Percentiles rank a stretch among this genome's conserved stretches.
Evolutionary conservation across 1,140 invertebrate species (phyloP).

Genomic region (Brachystomella parvula): DNA sequence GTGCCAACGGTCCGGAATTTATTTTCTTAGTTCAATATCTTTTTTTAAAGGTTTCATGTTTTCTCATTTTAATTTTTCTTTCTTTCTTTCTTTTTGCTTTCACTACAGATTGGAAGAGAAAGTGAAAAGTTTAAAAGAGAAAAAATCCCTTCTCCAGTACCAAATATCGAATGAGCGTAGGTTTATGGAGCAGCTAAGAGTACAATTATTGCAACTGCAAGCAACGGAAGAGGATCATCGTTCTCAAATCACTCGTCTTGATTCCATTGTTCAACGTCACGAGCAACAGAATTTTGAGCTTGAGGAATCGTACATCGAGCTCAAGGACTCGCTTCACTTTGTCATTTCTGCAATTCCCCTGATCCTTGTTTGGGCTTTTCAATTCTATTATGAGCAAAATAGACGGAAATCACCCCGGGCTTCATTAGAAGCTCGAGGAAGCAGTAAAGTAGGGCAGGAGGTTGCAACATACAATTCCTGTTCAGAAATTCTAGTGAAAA

Average conservation of each 20-base stretch:
- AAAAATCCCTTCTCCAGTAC: slow-evolving; percentile 34
- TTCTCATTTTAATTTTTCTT: slow-evolving; percentile 1
- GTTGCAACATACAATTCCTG: too few relatives aligned
- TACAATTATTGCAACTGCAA: slow-evolving; percentile 28
- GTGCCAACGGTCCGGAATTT: slow-evolving; percentile 50
- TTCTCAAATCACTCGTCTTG: slow-evolving; percentile 37
- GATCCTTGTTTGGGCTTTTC: slow-evolving; percentile 52
- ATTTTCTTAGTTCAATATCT: neutral
- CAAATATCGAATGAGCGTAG: slow-evolving; percentile 27
- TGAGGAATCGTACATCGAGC: slow-evolving; percentile 51
- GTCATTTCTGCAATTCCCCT: slow-evolving; percentile 57
- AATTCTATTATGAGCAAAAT: too few relatives aligned
- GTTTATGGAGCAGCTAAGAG: slow-evolving; percentile 33
- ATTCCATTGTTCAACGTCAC: slow-evolving; percentile 43
- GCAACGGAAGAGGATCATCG: slow-evolving; percentile 29
- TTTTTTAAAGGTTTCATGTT: neutral
- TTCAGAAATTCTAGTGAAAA: too few relatives aligned
- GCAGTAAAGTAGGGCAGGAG: too few relatives aligned
- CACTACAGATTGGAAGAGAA: slow-evolving; percentile 40
- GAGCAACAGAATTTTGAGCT: slow-evolving; percentile 53
- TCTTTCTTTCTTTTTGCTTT: slow-evolving; percentile 3
- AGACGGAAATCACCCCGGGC: too few relatives aligned
- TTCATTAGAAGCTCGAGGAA: too few relatives aligned
- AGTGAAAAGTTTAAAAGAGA: slow-evolving; percentile 38
- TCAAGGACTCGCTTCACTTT: slow-evolving; percentile 52